Conservation (phyloP, 2,888 invertebrate species). For the Apamea epomidion region DNA sequence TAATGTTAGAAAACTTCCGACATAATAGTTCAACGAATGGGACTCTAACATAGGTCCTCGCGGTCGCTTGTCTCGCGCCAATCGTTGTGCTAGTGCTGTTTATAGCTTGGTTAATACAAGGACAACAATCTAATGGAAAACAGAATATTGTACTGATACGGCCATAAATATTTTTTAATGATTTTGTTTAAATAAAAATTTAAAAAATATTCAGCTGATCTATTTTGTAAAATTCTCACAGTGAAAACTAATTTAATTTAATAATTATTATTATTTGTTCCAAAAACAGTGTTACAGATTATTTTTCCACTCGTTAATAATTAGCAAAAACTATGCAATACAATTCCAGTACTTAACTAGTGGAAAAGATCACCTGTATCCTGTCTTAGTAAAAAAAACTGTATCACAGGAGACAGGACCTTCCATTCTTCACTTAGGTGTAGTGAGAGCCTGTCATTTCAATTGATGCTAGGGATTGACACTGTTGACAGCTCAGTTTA, state of each 20-base stretch:
- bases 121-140: constrained; percentile 17
- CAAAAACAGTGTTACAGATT: no score
- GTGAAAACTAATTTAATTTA: not conserved
- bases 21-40: not conserved
- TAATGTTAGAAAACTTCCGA: not conserved
- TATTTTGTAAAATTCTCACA: not conserved
- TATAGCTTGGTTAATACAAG: not conserved
- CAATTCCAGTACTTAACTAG: no score
- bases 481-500: not conserved
- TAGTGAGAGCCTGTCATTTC: not conserved
- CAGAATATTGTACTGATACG: constrained; percentile 9
- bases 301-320: no score
- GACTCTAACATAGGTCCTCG: constrained; percentile 13
- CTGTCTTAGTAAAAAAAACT: no score
- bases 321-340: no score
- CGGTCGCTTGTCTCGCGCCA: no score
- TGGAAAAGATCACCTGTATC: no score
- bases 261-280: no score
- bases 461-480: not conserved
- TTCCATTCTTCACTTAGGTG: not conserved
- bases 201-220: not conserved
- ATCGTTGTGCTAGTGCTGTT: constrained; percentile 1
- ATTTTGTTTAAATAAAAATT: not conserved
- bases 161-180: not conserved
- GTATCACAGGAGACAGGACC: no score